Evolutionary conservation across 2,797 vertebrate species (phyloP).

Genomic region (Crocodylus rhombifer): DNA sequence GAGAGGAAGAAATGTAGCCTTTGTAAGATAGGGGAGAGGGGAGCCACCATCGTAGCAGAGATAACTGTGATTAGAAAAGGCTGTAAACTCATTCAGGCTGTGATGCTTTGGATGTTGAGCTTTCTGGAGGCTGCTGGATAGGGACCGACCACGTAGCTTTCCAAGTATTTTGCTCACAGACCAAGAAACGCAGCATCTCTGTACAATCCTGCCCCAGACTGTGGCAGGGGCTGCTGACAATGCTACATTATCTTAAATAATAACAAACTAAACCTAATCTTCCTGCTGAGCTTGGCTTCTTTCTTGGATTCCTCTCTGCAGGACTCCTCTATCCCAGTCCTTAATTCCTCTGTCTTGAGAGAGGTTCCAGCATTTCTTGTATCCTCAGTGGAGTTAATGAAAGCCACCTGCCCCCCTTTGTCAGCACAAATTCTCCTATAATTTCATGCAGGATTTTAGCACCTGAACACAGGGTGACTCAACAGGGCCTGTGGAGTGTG

Average conservation of each 20-base stretch:
- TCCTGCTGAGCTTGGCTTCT: not conserved
- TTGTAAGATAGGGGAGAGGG: not conserved
- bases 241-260: not conserved
- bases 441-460: not conserved
- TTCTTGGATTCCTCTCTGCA: conserved; percentile 23
- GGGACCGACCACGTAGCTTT: not conserved
- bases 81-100: not conserved
- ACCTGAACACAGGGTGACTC: not conserved
- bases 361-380: not conserved
- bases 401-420: not conserved
- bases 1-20: conserved; percentile 48
- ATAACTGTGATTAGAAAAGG: not conserved
- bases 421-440: not conserved
- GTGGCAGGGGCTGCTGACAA: not conserved
- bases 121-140: not conserved
- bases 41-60: not conserved
- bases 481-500: not conserved
- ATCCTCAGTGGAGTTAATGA: rapidly evolving
- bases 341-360: not conserved
- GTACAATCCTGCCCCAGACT: not conserved
- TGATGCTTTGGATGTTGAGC: rapidly evolving
- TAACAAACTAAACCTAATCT: not conserved
- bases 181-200: not conserved
- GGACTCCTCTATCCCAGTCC: not conserved
- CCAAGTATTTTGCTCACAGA: not conserved